phyloP scores from a whole-genome alignment of 2,888 invertebrate genomes.

The Ectemnius continuus region DNA sequence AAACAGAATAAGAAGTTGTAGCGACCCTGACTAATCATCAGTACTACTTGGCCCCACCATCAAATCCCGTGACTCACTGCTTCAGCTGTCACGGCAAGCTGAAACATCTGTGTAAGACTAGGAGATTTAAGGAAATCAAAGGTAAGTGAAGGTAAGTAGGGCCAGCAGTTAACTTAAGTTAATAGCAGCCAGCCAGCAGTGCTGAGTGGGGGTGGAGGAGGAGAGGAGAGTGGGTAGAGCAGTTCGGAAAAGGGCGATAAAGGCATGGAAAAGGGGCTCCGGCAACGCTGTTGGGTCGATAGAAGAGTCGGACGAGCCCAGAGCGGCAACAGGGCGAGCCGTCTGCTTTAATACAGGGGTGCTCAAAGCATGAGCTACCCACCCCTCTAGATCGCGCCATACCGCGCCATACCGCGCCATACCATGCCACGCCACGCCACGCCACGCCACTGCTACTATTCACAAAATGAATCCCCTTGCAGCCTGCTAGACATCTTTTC shows the following conservation, averaged over 20 bases:
- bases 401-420: not conserved
- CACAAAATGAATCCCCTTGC: not conserved
- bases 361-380: constrained; percentile 46
- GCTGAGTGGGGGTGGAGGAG: no score
- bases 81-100: no score
- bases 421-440: not conserved
- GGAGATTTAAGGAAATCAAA: constrained; percentile 18
- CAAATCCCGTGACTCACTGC: not conserved
- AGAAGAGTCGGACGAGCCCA: constrained; percentile 72
- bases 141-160: not conserved
- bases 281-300: constrained; percentile 77
- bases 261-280: constrained; percentile 69
- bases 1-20: not conserved
- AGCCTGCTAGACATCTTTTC: no score
- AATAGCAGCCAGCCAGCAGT: constrained; percentile 7
- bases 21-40: not conserved
- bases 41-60: not conserved
- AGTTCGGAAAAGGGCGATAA: constrained; percentile 73
- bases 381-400: not conserved
- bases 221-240: constrained; percentile 33
- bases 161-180: no score
- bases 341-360: constrained; percentile 68
- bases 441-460: no score
- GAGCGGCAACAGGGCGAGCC: constrained; percentile 72
- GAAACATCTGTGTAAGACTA: not conserved